A percentile compares a stretch with the other conserved stretches of the same genome.
phyloP scores from a whole-genome alignment of 2,888 invertebrate genomes.

The Podotricha telesiphe region DNA sequence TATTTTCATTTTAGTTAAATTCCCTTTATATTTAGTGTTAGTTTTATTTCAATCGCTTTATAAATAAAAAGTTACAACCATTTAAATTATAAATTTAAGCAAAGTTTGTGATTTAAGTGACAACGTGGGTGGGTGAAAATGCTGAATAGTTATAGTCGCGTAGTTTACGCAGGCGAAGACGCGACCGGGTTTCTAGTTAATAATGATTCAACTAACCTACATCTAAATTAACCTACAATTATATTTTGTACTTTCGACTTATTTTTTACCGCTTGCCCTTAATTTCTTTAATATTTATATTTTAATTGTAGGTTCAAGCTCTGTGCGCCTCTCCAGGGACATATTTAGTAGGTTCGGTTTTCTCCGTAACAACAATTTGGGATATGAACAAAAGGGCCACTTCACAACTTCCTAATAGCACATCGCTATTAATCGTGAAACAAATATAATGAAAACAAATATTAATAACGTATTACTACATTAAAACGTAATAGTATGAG shows the following conservation, averaged over 20 bases:
- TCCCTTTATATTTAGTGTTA: no score
- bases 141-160: no score
- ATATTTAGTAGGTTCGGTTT: constrained; percentile 86
- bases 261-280: background rate
- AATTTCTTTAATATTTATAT: background rate
- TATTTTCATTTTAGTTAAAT: no score
- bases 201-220: no score
- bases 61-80: no score
- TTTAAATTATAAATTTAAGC: no score
- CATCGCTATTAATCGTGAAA: constrained; percentile 69
- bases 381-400: constrained; percentile 51
- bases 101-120: no score
- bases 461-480: constrained; percentile 2
- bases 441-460: constrained; percentile 49
- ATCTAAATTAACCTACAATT: no score
- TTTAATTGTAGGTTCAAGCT: constrained; percentile 78
- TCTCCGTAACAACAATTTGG: constrained; percentile 66
- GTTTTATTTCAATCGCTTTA: no score
- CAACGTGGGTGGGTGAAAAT: no score
- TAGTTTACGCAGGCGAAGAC: no score
- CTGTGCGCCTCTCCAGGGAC: constrained; percentile 86
- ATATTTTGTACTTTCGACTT: background rate
- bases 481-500: background rate
- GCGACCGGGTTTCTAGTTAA: no score
- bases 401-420: constrained; percentile 60